Evolutionary conservation across 2,797 vertebrate species (phyloP).

Genomic region (Gymnocypris eckloni): DNA sequence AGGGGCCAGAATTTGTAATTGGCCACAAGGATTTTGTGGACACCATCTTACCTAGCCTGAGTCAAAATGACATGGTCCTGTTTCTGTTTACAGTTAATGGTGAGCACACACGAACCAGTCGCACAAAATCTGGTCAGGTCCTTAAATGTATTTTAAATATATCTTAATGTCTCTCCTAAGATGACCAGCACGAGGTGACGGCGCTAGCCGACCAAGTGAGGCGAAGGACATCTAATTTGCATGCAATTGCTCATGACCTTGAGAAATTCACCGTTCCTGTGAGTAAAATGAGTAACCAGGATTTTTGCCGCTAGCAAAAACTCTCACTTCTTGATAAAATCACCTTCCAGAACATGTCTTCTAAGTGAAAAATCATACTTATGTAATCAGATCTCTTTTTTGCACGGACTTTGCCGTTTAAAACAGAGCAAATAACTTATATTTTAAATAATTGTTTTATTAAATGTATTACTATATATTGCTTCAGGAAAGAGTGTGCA

Average conservation of each 20-base stretch:
- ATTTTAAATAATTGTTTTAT: neutral
- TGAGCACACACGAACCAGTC: conserved; percentile 40
- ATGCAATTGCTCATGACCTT: conserved; percentile 73
- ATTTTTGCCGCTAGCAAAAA: conserved; percentile 5
- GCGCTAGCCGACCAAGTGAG: conserved; percentile 71
- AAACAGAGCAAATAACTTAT: neutral
- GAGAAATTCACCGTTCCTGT: conserved; percentile 68
- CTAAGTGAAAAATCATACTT: neutral
- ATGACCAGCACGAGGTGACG: conserved; percentile 72
- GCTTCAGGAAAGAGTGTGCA: conserved; percentile 72
- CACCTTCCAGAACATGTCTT: neutral
- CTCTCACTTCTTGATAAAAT: neutral
- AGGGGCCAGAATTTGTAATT: conserved; percentile 77
- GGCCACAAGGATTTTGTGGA: conserved; percentile 78
- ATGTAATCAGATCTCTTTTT: neutral
- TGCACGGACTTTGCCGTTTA: neutral
- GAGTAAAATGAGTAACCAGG: conserved; percentile 48
- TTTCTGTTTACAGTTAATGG: conserved; percentile 78
- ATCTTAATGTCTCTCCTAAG: conserved; percentile 60
- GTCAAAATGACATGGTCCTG: conserved; percentile 75
- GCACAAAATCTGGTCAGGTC: neutral
- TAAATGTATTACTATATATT: neutral
- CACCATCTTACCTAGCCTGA: conserved; percentile 72
- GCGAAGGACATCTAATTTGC: conserved; percentile 73
- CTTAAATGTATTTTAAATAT: neutral